phyloP scores from a whole-genome alignment of 2,797 vertebrate genomes.

The Sebastes miniatus region DNA sequence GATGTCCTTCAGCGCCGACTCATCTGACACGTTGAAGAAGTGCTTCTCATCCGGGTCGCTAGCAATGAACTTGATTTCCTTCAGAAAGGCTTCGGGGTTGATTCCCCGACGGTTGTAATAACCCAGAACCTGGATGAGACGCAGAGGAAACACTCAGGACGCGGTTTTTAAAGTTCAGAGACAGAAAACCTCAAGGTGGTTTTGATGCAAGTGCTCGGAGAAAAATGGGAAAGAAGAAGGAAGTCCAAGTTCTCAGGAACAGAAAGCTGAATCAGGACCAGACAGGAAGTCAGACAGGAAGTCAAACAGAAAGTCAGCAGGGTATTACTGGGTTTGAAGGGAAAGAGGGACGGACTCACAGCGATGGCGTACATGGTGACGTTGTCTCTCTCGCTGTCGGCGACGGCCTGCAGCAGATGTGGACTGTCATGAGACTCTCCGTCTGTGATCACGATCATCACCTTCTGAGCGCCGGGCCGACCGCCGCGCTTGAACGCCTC shows the following conservation, averaged over 20 bases:
- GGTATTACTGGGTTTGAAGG: background rate
- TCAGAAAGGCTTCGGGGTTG: conserved; percentile 92
- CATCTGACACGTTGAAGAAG: conserved; percentile 94
- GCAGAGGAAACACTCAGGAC: background rate
- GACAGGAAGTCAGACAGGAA: background rate
- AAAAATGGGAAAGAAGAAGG: too few relatives aligned
- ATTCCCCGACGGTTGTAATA: conserved; percentile 95
- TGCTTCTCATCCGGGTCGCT: conserved; percentile 94
- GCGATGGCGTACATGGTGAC: conserved; percentile 96
- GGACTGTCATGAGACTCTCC: conserved; percentile 97
- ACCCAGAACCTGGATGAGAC: conserved; percentile 86
- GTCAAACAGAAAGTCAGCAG: background rate
- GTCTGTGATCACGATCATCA: conserved; percentile 98
- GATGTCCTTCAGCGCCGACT: conserved; percentile 94
- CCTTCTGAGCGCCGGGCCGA: conserved; percentile 94
- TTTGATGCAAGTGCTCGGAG: too few relatives aligned
- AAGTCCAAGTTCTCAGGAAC: background rate
- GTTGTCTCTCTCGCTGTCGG: conserved; percentile 90
- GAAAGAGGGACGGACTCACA: conserved; percentile 79
- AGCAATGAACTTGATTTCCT: conserved; percentile 94
- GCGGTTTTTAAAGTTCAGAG: background rate
- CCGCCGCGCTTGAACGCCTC: conserved; percentile 93
- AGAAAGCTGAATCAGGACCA: background rate
- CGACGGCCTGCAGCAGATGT: conserved; percentile 88
- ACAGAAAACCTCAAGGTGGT: background rate